Conservation (phyloP, 2,888 invertebrate genomes). For the Deilephila elpenor region DNA sequence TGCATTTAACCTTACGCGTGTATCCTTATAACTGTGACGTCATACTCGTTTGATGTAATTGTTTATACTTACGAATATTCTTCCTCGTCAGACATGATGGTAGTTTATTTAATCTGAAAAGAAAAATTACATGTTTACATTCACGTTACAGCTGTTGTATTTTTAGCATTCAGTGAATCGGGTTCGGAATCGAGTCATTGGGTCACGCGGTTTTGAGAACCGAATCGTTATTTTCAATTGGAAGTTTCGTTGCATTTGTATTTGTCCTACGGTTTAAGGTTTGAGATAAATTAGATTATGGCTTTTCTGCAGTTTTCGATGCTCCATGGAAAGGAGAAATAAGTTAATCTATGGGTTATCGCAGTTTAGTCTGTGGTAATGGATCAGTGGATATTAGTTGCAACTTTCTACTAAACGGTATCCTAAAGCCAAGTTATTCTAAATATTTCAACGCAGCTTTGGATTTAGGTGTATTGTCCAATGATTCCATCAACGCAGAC, state of each 20-base stretch:
- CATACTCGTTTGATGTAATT: constrained; percentile 22
- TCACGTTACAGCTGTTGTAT: constrained; percentile 8
- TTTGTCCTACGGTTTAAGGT: too few species aligned
- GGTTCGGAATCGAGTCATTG: not conserved
- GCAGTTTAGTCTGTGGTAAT: too few species aligned
- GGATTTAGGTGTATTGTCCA: too few species aligned
- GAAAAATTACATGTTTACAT: constrained; percentile 44
- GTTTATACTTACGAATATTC: constrained; percentile 95
- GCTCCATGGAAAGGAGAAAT: too few species aligned
- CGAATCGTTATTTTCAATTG: not conserved
- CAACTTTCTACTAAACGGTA: too few species aligned
- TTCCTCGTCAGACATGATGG: constrained; percentile 97
- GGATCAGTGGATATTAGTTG: too few species aligned
- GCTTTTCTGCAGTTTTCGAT: too few species aligned
- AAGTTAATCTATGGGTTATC: too few species aligned
- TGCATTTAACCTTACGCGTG: constrained; percentile 29
- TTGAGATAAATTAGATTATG: too few species aligned
- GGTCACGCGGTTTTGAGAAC: constrained; percentile 4
- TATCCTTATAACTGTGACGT: not conserved
- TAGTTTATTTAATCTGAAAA: constrained; percentile 81
- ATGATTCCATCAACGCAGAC: too few species aligned
- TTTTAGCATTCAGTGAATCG: constrained; percentile 12
- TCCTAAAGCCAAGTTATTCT: too few species aligned
- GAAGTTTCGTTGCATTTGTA: not conserved
- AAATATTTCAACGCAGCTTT: too few species aligned